Evolutionary conservation across 2,888 invertebrate genomes (phyloP), one percentile per base, ranked within the genome.

Genomic region (Bedellia somnulentella): DNA sequence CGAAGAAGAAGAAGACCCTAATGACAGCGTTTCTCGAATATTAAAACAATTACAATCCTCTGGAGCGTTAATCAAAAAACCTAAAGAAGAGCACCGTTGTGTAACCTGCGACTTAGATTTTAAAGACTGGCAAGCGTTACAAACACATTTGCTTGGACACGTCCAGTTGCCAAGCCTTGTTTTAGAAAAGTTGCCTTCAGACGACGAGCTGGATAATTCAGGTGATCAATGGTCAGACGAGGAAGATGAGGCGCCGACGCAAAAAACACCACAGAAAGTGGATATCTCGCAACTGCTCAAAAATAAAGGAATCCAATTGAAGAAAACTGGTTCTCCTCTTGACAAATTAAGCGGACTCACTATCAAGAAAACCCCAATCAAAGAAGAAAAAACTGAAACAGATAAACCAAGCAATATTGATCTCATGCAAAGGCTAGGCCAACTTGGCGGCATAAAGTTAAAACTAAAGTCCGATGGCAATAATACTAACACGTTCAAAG

Each of bases 81-180:
- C 67, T 1, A 68, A 68, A 37, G 43, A 59, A 32, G 70, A 71
- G 37, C 49, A 54, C 36, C 58, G 52, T 39, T 82, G 82, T 43
- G 56, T 53, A 40, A 79, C 79, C 18, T 82, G 82, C 44, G 57
- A 73, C 40, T 52, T 70, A 34, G 68, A 73, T 33, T 82, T 75
- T 45, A 50, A 49, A 8, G 49, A 57, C 38, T 70, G 68, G 57
- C 55, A 58, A 24, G 68, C 64, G 10, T 46, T 80, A 35, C 62
- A 80, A 40, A 57, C 60, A 9, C 82, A 82, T 49, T 56, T 81
- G 8, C 57, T 79, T 17, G 63, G 68, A 30, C 81, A 81, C 62
- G 77, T 82, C 25, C 76, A 73, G 5, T 62, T 80, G 43, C 81
- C 81, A 25, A 56, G 52, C 1, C 57, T 82, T 32, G 50, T 68